These are phyloP conservation scores for Collichthys lucidus DNA, from an alignment of 2,113 vertebrate genomes.

Conservation along the genomic window DNA sequence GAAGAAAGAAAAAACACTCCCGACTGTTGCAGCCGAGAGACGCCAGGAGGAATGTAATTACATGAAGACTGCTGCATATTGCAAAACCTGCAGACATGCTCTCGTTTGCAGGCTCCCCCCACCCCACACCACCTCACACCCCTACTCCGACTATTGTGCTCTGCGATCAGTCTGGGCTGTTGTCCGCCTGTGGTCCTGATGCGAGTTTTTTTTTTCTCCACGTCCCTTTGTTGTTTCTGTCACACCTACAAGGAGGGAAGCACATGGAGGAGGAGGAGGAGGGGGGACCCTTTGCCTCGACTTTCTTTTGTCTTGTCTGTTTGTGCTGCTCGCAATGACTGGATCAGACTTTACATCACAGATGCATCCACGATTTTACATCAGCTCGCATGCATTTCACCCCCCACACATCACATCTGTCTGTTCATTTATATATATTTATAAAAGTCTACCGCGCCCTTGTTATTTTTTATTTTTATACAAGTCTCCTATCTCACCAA, in stretches of 20 bases:
- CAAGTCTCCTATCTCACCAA: conserved; percentile 65
- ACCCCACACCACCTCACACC: too few relatives aligned
- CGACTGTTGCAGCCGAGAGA: conserved; percentile 56
- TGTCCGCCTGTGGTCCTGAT: conserved; percentile 83
- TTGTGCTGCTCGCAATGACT: not conserved
- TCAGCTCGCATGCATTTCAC: conserved; percentile 22
- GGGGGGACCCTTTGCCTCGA: conserved; percentile 17
- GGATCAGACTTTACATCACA: conserved; percentile 21
- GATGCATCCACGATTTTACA: not conserved
- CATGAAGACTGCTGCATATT: conserved; percentile 59
- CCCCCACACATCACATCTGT: conserved; percentile 5
- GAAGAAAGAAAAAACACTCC: conserved; percentile 42
- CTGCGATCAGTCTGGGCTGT: conserved; percentile 50
- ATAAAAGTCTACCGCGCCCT: conserved; percentile 20
- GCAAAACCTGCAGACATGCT: conserved; percentile 59
- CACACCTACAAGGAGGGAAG: conserved; percentile 67
- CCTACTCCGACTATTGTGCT: conserved; percentile 49
- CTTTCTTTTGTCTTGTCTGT: conserved; percentile 69
- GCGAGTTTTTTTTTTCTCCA: conserved; percentile 75
- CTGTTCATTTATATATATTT: not conserved
- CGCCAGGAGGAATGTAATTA: conserved; percentile 68
- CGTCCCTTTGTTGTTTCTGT: conserved; percentile 76
- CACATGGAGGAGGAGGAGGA: conserved; percentile 42
- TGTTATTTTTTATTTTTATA: conserved; percentile 1
- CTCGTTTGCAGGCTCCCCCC: conserved; percentile 32